Evolutionary conservation across 1,140 invertebrate genomes (phyloP).

Genomic region (Acyrthosiphon pisum): DNA sequence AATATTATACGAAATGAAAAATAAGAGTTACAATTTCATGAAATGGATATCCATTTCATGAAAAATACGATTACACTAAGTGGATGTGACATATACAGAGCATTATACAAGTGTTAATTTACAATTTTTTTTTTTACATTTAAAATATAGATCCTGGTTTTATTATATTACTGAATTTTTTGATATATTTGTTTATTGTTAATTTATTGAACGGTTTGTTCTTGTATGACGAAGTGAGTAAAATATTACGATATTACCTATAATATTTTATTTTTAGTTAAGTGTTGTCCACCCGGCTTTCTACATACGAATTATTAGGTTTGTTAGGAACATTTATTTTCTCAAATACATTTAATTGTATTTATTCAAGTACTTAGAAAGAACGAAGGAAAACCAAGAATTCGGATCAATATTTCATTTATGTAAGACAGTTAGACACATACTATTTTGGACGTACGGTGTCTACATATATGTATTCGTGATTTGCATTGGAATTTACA

Average conservation of each 20-base stretch:
- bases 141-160: background rate
- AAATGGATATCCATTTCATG: too few relatives aligned
- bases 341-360: background rate
- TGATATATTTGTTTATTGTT: background rate
- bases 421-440: background rate
- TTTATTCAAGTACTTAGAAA: background rate
- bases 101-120: background rate
- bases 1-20: too few relatives aligned
- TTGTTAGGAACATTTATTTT: background rate
- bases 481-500: background rate
- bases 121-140: background rate
- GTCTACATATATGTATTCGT: background rate
- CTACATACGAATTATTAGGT: background rate
- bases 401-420: background rate
- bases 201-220: constrained; percentile 17
- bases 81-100: background rate
- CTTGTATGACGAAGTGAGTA: constrained; percentile 26
- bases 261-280: background rate
- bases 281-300: background rate
- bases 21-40: too few relatives aligned
- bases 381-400: background rate
- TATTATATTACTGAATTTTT: background rate
- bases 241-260: background rate
- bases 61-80: too few relatives aligned
- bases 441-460: constrained; percentile 20